Evolutionary conservation across 1,140 invertebrate species (phyloP).

Genomic region (honey bee (Apis mellifera)): DNA sequence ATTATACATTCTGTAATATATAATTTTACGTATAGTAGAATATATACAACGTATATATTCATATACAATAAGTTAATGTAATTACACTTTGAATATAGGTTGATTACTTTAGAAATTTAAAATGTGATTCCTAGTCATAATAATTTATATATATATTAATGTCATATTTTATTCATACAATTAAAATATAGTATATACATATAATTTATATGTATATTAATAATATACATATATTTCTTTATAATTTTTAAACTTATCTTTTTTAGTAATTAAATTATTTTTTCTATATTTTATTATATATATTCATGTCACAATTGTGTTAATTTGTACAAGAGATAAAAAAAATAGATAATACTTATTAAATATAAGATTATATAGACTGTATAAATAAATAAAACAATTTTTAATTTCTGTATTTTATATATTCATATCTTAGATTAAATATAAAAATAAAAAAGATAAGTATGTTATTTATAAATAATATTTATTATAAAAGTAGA

Average conservation of each 20-base stretch:
- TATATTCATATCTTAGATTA: not conserved
- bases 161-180: slow-evolving; percentile 26
- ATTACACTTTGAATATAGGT: not conserved
- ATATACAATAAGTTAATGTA: not conserved
- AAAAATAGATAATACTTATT: not conserved
- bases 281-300: slow-evolving; percentile 12
- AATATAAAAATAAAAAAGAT: not conserved
- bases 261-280: slow-evolving; percentile 5
- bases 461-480: slow-evolving; percentile 72
- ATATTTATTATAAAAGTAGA: slow-evolving; percentile 76
- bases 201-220: not conserved
- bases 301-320: not conserved
- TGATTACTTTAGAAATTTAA: not conserved
- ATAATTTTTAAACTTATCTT: not conserved
- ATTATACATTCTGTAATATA: slow-evolving; percentile 36
- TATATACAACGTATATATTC: too few relatives aligned
- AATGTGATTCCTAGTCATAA: slow-evolving; percentile 51
- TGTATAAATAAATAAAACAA: slow-evolving; percentile 8
- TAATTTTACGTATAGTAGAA: slow-evolving; percentile 37
- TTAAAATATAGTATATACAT: slow-evolving; percentile 4
- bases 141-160: slow-evolving; percentile 43
- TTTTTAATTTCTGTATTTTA: not conserved
- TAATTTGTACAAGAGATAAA: not conserved
- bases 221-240: not conserved
- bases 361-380: not conserved